A percentile compares a stretch with the other conserved stretches of the same genome.
Conservation (phyloP, 2,888 invertebrate genomes). For the Anorthoa munda region DNA sequence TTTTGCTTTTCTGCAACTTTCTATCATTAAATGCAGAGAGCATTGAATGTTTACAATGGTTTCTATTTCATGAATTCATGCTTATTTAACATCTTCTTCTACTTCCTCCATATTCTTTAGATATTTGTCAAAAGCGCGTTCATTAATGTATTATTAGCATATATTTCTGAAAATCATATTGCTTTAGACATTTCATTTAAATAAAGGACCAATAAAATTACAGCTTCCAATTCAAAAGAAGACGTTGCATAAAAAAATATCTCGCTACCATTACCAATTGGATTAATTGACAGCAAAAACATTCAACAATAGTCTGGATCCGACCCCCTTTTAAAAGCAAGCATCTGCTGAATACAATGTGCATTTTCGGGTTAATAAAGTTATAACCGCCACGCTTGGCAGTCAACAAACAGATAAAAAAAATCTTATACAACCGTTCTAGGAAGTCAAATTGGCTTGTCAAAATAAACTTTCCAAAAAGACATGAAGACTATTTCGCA, state of each 20-base stretch:
- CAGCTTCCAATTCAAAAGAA: not conserved
- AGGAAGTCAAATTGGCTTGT: constrained; percentile 25
- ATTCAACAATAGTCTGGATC: not conserved
- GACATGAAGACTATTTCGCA: constrained; percentile 28
- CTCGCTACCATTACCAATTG: not conserved
- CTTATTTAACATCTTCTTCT: not conserved
- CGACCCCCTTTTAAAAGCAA: not conserved
- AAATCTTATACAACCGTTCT: not conserved
- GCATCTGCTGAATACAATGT: not conserved
- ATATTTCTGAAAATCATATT: not conserved
- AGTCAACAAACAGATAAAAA: constrained; percentile 18
- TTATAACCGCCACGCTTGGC: constrained; percentile 6
- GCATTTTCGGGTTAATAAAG: constrained; percentile 2
- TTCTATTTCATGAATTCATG: not conserved
- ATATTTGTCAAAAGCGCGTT: not conserved
- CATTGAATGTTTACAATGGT: not conserved
- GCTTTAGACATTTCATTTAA: not conserved
- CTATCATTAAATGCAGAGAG: too few species aligned
- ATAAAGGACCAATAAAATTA: not conserved
- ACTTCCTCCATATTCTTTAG: not conserved
- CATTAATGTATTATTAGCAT: not conserved
- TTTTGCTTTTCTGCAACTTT: not conserved
- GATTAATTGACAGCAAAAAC: not conserved
- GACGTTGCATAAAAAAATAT: not conserved
- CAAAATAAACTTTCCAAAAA: constrained; percentile 43